Conservation (phyloP, 2,113 vertebrate species). For the Gorsachius goisagi region DNA sequence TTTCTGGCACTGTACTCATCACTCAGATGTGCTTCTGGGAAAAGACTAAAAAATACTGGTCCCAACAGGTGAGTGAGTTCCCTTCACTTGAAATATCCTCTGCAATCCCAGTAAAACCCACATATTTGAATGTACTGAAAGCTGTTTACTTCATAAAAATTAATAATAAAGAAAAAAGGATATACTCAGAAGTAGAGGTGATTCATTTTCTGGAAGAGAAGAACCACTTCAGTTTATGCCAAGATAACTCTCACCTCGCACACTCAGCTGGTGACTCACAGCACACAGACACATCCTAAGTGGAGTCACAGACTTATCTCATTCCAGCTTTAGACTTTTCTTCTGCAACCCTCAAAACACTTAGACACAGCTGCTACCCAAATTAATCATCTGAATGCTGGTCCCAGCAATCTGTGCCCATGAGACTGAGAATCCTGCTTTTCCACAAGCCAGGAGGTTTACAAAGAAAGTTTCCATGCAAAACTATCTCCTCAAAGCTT, state of each 20-base stretch:
- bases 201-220: slow-evolving; percentile 33
- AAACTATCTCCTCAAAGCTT: background rate
- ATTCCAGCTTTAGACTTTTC: background rate
- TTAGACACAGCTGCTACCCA: background rate
- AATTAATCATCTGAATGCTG: background rate
- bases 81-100: background rate
- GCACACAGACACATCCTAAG: background rate
- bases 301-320: background rate
- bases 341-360: background rate
- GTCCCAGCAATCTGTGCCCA: background rate
- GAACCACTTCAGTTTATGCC: background rate
- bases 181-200: background rate
- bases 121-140: background rate
- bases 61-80: background rate
- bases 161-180: background rate
- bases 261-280: slow-evolving; percentile 32
- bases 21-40: slow-evolving; percentile 21
- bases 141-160: slow-evolving; percentile 19
- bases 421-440: background rate
- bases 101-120: slow-evolving; percentile 15
- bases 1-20: slow-evolving; percentile 37
- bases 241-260: background rate
- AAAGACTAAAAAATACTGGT: slow-evolving; percentile 1
- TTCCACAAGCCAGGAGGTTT: background rate
- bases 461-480: background rate